Evolutionary conservation across 2,797 vertebrate species (phyloP), one percentile per base, ranked within the genome.

Genomic region (Neosilurus mollespiculum): DNA sequence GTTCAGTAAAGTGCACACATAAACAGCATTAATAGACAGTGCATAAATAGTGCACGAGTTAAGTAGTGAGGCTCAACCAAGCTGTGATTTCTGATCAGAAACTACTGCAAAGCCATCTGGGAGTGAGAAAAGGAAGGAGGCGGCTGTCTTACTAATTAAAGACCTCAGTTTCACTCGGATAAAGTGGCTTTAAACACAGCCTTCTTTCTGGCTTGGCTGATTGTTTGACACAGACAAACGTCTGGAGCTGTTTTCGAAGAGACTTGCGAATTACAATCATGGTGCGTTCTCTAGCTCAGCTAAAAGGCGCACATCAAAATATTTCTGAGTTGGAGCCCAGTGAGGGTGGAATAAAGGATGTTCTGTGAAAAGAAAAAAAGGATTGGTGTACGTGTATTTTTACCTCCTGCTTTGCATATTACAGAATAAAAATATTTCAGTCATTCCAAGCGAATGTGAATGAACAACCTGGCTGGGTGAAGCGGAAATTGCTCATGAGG

Each of bases 71-170:
- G 79, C 86, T 89, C 80, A 90, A 88, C 70, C 87, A 90, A 90
- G 87, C 85, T 82, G 83, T 80, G 85, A 86, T 86, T 85, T 88
- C 70, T 65, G 51, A 83, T 66, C 58, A 73, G 16, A 86, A 86
- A 86, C 69, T 64, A 80, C 88, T 70, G 83, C 61, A 88, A 82
- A 76, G 86, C 88, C 87, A 90, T 90, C 89, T 91, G 88, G 80
- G 81, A 88, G 71, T 81, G 89, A 87, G 84, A 71, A 61, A 85
- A 84, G 9, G 78, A 84, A 83, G 65, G 67, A 87, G 81, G 82
- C 66, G 85, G 54, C 83, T 88, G 75, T 75, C 73, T 67, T 58
- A 70, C 83, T 81, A 87, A 83, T 90, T 88, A 89, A 85, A 84
- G 81, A 78, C 69, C 84, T 24, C 66, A 51, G 66, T 66, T 81